These are phyloP conservation scores for Agapostemon virescens DNA, from an alignment of 2,888 invertebrate species.

Conservation along the genomic window DNA sequence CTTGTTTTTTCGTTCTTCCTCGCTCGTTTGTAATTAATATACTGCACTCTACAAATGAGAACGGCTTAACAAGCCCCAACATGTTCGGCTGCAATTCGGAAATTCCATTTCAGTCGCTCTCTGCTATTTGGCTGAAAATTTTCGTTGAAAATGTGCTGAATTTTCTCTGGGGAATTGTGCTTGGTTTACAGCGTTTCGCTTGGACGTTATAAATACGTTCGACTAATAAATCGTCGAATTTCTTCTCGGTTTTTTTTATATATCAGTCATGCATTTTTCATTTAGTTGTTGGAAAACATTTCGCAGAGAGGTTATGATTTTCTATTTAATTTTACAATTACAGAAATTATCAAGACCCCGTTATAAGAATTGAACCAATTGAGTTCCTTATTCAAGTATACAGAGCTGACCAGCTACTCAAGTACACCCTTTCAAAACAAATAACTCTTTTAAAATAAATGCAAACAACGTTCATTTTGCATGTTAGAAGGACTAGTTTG, in stretches of 20 bases:
- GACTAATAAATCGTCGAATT: background rate
- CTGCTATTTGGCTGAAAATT: background rate
- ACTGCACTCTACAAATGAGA: conserved; percentile 14
- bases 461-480: too few species aligned
- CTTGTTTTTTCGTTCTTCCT: background rate
- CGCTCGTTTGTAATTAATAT: conserved; percentile 39
- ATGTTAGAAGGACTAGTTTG: too few species aligned
- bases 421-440: too few species aligned
- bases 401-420: too few species aligned
- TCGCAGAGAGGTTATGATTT: too few species aligned
- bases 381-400: too few species aligned
- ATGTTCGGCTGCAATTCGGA: background rate
- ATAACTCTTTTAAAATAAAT: too few species aligned
- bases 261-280: too few species aligned
- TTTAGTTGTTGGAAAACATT: too few species aligned
- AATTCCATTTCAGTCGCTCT: background rate
- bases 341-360: too few species aligned
- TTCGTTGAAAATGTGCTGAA: background rate
- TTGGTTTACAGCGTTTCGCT: background rate
- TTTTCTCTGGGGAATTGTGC: background rate
- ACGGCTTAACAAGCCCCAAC: background rate
- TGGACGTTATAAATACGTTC: background rate
- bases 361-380: too few species aligned
- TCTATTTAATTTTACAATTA: too few species aligned
- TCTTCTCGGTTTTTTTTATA: background rate